Conservation (phyloP, 2,797 vertebrate species). For the Pogonophryne albipinna region DNA sequence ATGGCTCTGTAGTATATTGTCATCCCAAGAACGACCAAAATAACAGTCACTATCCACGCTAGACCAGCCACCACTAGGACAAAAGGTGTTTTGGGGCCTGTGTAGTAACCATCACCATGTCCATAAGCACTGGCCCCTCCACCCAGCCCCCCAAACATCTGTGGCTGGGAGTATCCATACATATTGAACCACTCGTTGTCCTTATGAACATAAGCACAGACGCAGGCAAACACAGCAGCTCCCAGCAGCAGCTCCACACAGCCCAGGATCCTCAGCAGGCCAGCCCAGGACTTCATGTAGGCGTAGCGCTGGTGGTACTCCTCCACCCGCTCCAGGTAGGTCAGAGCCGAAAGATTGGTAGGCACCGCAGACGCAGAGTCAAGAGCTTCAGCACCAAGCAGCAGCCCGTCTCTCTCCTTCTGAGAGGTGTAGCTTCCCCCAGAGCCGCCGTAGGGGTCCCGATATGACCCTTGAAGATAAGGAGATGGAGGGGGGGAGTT, state of each 20-base stretch:
- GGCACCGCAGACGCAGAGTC: conserved; percentile 79
- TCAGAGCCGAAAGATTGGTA: conserved; percentile 80
- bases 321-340: conserved; percentile 90
- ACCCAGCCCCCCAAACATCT: conserved; percentile 75
- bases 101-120: conserved; percentile 82
- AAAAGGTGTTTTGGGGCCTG: conserved; percentile 93
- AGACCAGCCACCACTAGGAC: conserved; percentile 91
- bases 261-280: conserved; percentile 92
- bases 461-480: conserved; percentile 77
- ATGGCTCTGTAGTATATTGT: conserved; percentile 95
- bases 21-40: conserved; percentile 93
- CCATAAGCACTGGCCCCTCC: conserved; percentile 75
- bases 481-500: conserved; percentile 87
- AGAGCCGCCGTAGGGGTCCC: conserved; percentile 82
- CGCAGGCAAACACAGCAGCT: conserved; percentile 94
- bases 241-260: conserved; percentile 92
- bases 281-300: conserved; percentile 99
- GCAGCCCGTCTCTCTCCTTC: conserved; percentile 84
- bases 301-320: conserved; percentile 90
- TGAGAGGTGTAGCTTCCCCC: conserved; percentile 80
- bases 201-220: conserved; percentile 96
- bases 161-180: conserved; percentile 89
- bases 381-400: conserved; percentile 80
- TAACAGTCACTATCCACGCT: conserved; percentile 91
- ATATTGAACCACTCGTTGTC: conserved; percentile 98